Conservation (phyloP, 2,797 vertebrate genomes). For the Meriones psammophilus region DNA sequence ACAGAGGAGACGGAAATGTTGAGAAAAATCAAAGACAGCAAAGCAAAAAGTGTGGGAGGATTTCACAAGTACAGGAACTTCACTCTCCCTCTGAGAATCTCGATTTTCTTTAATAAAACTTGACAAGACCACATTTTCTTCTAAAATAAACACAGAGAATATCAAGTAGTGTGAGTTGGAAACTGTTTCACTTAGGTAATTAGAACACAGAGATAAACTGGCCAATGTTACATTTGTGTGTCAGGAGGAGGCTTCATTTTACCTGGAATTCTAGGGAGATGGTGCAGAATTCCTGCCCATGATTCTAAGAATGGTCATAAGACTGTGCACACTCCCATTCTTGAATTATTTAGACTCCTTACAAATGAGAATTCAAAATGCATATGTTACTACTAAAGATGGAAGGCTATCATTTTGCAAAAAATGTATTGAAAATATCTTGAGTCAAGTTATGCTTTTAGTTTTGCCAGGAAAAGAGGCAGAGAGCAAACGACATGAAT, state of each 20-base stretch:
- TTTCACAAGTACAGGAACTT: constrained; percentile 32
- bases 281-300: background rate
- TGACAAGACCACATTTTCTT: constrained; percentile 24
- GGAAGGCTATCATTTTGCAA: background rate
- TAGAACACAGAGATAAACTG: constrained; percentile 15
- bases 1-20: constrained; percentile 69
- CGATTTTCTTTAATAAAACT: constrained; percentile 51
- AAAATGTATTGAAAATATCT: background rate
- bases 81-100: background rate
- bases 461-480: background rate
- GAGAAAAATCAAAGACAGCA: constrained; percentile 73
- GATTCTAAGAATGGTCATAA: background rate
- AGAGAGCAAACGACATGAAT: background rate
- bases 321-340: background rate
- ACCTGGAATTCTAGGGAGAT: background rate
- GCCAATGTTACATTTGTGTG: background rate
- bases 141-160: constrained; percentile 20
- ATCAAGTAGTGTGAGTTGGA: background rate
- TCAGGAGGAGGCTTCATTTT: background rate
- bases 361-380: constrained; percentile 46
- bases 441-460: background rate
- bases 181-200: constrained; percentile 41
- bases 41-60: constrained; percentile 65
- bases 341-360: background rate
- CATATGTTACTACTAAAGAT: background rate